Percentiles rank a stretch among this genome's conserved stretches.
Conservation (phyloP, 2,888 invertebrate species). For the Mystacides longicornis region DNA sequence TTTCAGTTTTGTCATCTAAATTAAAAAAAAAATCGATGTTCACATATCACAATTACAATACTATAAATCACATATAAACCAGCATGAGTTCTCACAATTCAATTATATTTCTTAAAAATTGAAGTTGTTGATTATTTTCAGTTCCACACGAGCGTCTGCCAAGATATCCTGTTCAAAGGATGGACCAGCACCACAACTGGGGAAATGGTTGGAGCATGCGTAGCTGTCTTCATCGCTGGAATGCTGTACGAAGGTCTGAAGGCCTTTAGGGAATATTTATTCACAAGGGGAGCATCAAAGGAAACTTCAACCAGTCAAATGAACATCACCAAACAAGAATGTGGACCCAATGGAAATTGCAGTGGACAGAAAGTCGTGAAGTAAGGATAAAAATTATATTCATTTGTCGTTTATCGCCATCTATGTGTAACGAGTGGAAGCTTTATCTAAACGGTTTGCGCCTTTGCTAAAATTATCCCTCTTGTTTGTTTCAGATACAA, state of each 20-base stretch:
- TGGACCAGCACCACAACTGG: conserved; percentile 68
- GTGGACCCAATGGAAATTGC: conserved; percentile 38
- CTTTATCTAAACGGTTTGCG: neutral
- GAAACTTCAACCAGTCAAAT: conserved; percentile 40
- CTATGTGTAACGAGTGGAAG: neutral
- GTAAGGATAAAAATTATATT: too few species aligned
- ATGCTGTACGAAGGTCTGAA: conserved; percentile 94
- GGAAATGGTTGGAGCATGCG: conserved; percentile 78
- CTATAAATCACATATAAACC: too few species aligned
- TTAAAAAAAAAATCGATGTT: too few species aligned
- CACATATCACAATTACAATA: too few species aligned
- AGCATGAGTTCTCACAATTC: too few species aligned
- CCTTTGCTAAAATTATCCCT: neutral
- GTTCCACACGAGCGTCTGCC: conserved; percentile 73
- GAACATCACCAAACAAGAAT: conserved; percentile 46
- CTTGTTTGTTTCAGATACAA: conserved; percentile 61
- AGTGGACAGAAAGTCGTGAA: conserved; percentile 39
- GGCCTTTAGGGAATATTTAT: conserved; percentile 57
- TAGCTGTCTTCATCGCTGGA: conserved; percentile 83
- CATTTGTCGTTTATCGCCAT: neutral
- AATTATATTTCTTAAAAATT: too few species aligned
- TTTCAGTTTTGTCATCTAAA: too few species aligned
- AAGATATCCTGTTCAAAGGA: conserved; percentile 70
- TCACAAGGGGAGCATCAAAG: conserved; percentile 29
- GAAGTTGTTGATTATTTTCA: conserved; percentile 40